Base-by-base conservation (phyloP, 2,888 invertebrate species). In the Ferrisia virgata region DNA sequence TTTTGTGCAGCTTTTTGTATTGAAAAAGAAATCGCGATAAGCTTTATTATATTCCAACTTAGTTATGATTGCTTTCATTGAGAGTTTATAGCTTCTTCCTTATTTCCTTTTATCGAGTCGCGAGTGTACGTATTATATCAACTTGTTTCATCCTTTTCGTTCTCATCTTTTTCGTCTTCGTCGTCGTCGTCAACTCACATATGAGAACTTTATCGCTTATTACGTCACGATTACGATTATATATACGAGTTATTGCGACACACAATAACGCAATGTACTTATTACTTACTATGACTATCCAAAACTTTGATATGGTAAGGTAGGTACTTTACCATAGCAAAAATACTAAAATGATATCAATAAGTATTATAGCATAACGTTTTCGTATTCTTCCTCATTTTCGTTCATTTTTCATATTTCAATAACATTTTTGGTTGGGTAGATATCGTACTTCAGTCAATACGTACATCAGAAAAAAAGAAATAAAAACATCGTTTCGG, bases 31-130 rank as follows among this genome's bases (percentile, higher is more conserved):
- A 36, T n/a, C 36, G 28, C 58, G 53, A 36, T 81, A 81, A 81
- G 81, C 58, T 47, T 81, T 81, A 81, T 81, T 81, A 47, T 81
- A 81, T 81, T 81, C 58, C 33, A 47, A 81, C 28, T 53, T 39
- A 79, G 53, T 81, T 81, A 81, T 81, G 81, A 81, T 81, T 81
- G 53, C 81, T 81, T 58, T 81, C 81, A 81, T 81, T 36, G 81
- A 28, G 53, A 81, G 81, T 81, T 81, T 81, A 81, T 33, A 22
- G 58, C 33, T 31, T 58, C 58, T 58, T 81, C 36, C 58, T 58
- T 58, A 33, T 36, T 58, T 58, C 58, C 36, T 58, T 53, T 47
- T 31, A 79, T 43, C 80, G 18, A 80, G 25, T 64, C 64, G 58
- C 53, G 9, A 53, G 64, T 28, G 64, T 64, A 11, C 39, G 39